Evolutionary conservation across 2,888 invertebrate species (phyloP), one percentile per base, ranked within the genome.

Genomic region (Lepidonotus clava): DNA sequence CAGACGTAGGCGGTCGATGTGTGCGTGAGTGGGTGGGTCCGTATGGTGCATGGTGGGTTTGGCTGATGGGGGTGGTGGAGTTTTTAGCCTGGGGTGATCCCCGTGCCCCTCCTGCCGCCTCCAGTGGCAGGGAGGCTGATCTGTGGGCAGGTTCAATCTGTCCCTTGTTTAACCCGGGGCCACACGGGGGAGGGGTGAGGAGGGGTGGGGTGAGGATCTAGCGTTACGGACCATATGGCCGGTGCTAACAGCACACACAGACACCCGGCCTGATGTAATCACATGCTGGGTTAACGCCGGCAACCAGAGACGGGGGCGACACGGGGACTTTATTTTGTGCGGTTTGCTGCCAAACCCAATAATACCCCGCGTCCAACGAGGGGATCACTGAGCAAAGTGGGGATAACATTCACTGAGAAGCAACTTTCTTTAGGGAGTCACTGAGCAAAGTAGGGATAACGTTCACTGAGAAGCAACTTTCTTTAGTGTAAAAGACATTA

Each of bases 221-320:
- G n/a, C 71, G n/a, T 71, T 71, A 71, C 71, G 8, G 36, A 71
- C 71, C 71, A 71, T 71, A 71, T 71, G 71, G 71, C 36, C 11
- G 32, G 5, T 32, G 11, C 2, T 32, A 66, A 14, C 66, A 24
- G 1, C 66, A 66, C 66, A 24, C 66, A 14, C n/a, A 24, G 11
- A 66, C 66, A 66, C 66, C 34, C 34, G 38, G 36, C 18, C 28
- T 24, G 28, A 32, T n/a, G 61, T 61, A 61, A 61, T 61, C 61
- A 61, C 61, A 61, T 61, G 28, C 24, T 61, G 61, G 61, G 4
- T 61, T 61, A 61, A 61, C 8, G 61, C 28, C 11, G 61, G 61
- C n/a, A 61, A 61, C 61, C 21, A 11, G 61, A 28, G 2, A n/a
- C 61, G n/a, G n/a, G n/a, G n/a, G n/a, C n/a, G n/a, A n/a, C n/a